phyloP scores from a whole-genome alignment of 2,888 invertebrate genomes.

The Brenthis daphne region DNA sequence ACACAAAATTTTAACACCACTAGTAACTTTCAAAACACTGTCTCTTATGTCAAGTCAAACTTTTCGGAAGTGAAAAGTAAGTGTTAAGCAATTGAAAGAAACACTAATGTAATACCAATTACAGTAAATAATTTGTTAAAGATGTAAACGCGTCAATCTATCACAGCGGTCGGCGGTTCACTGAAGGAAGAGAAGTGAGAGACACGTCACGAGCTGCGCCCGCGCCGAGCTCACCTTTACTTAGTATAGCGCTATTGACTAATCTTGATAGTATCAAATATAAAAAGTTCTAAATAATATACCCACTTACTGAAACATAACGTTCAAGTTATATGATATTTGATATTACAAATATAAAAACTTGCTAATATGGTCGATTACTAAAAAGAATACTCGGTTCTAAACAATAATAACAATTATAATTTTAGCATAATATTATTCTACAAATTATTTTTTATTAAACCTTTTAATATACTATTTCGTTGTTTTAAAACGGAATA shows the following conservation, averaged over 20 bases:
- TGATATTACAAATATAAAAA: no score
- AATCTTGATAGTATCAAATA: conserved; percentile 56
- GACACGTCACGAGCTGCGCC: conserved; percentile 78
- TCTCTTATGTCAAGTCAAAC: conserved; percentile 57
- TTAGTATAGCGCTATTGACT: conserved; percentile 50
- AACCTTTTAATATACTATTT: no score
- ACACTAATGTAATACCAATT: conserved; percentile 59
- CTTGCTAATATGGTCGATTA: no score
- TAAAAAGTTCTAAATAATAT: no score
- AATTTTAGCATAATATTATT: no score
- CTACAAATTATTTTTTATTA: no score
- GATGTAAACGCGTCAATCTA: conserved; percentile 48
- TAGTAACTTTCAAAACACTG: conserved; percentile 63
- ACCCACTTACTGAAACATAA: no score
- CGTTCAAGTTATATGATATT: no score
- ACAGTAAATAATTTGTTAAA: conserved; percentile 43
- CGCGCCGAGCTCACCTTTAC: conserved; percentile 77
- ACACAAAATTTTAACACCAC: conserved; percentile 58
- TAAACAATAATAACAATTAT: no score
- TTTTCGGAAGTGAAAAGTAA: conserved; percentile 44
- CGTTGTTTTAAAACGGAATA: background rate
- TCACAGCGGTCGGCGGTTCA: conserved; percentile 66
- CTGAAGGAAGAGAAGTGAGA: conserved; percentile 67
- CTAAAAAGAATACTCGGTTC: no score
- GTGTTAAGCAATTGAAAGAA: conserved; percentile 38